Evolutionary conservation across 2,888 invertebrate genomes (phyloP), one percentile per base, ranked within the genome.

Genomic region (Caenorhabditis sp.): DNA sequence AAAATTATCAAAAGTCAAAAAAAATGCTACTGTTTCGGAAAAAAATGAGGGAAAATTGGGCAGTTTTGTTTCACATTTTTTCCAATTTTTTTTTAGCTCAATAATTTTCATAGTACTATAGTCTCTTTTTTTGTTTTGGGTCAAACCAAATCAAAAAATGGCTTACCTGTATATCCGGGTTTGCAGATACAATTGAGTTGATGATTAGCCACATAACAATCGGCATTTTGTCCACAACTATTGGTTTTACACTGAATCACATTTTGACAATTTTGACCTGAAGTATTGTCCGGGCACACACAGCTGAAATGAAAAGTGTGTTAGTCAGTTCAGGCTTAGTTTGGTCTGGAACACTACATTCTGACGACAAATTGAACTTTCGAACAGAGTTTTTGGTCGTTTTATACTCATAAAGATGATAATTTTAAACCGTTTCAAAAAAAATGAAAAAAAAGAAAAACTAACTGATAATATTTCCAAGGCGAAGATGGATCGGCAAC

Each of bases 241-340:
- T 70, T 69, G 17, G 51, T 43, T 1, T 63, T 75, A 62, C 82
- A 82, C 21, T 62, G 54, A 26, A 81, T 71, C 14, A 67, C 63
- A 23, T 74, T 77, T 77, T 91, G 91, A 88, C 95, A 95, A 79
- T 91, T 91, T 69, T 90, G 89, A 1, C 95, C 95, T 88, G 94
- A 94, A 86, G 91, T 91, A 53, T 91, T 91, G 49, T 89, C 88
- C 79, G 84, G 83, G 78, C 89, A 91, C 83, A 88, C 62, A 58
- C 83, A 83, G 14, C 82, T 81, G 72, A 49, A 81, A 72, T 27
- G 14, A 14, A 26, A 10, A 31, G 10, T 4, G 10, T 31, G n/a
- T n/a, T n/a, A n/a, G n/a, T n/a, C n/a, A n/a, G n/a, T n/a, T n/a
- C n/a, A n/a, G n/a, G n/a, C n/a, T n/a, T n/a, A n/a, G n/a, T n/a